Evolutionary conservation across 2,888 invertebrate species (phyloP).

Genomic region (Lycia hirtaria): DNA sequence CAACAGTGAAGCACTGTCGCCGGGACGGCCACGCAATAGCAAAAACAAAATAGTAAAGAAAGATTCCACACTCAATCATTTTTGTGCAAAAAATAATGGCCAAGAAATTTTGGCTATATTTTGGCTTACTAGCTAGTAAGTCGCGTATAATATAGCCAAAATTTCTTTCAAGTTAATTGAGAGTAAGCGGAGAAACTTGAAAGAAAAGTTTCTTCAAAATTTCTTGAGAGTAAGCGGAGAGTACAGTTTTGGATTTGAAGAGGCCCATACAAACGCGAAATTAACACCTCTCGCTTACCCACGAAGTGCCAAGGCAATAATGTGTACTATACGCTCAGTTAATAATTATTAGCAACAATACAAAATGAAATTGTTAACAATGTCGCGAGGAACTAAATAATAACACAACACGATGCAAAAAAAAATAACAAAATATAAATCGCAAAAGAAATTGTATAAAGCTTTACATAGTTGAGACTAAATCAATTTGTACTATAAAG

Average conservation of each 20-base stretch:
- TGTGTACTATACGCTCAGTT: constrained; percentile 17
- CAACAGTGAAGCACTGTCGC: constrained; percentile 42
- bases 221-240: too few relatives aligned
- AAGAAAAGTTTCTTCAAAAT: too few relatives aligned
- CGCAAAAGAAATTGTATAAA: constrained; percentile 63
- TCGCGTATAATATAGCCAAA: too few relatives aligned
- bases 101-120: constrained; percentile 30
- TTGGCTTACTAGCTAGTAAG: too few relatives aligned
- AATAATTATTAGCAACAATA: constrained; percentile 17
- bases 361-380: constrained; percentile 12
- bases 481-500: constrained; percentile 78
- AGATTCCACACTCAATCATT: constrained; percentile 17
- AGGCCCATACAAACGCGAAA: too few relatives aligned
- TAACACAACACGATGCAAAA: constrained; percentile 55
- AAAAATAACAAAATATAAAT: constrained; percentile 52
- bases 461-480: constrained; percentile 65
- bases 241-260: too few relatives aligned
- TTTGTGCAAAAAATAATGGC: constrained; percentile 37
- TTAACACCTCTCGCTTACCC: too few relatives aligned
- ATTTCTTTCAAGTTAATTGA: too few relatives aligned
- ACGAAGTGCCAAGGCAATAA: too few relatives aligned
- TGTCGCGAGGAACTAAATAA: constrained; percentile 42
- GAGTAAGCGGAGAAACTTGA: too few relatives aligned
- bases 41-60: constrained; percentile 24
- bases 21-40: constrained; percentile 36